Percentiles rank a stretch among this genome's conserved stretches.
phyloP scores from a whole-genome alignment of 2,888 invertebrate species.

The Sisyra terminalis region DNA sequence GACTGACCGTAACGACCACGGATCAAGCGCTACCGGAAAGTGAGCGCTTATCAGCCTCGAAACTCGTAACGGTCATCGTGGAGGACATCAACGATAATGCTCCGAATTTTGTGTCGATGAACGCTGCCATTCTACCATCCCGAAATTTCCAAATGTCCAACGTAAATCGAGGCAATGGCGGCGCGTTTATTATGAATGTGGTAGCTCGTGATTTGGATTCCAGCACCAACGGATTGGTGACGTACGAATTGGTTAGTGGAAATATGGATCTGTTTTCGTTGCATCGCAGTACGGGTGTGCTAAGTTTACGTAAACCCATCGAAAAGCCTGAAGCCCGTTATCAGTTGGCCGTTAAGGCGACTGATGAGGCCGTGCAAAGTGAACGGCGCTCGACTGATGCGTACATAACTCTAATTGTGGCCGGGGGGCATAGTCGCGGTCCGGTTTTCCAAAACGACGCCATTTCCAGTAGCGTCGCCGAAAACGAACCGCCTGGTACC shows the following conservation, averaged over 20 bases:
- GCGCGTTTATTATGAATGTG: conserved; percentile 58
- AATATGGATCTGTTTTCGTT: conserved; percentile 63
- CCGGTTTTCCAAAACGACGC: conserved; percentile 45
- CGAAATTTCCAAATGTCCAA: conserved; percentile 28
- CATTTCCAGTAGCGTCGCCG: conserved; percentile 64
- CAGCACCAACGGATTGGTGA: conserved; percentile 80
- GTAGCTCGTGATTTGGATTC: conserved; percentile 78
- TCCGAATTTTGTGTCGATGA: conserved; percentile 81
- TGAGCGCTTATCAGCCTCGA: conserved; percentile 67
- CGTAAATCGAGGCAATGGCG: conserved; percentile 34
- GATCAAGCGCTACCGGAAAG: conserved; percentile 68
- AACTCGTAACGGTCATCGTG: conserved; percentile 80
- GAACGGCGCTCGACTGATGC: conserved; percentile 78
- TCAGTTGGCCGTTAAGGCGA: conserved; percentile 71
- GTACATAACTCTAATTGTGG: conserved; percentile 66
- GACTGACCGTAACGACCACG: conserved; percentile 76
- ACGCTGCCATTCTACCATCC: conserved; percentile 65
- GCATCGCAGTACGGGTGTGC: conserved; percentile 63
- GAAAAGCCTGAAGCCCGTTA: conserved; percentile 54
- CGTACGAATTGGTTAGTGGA: conserved; percentile 71
- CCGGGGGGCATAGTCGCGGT: conserved; percentile 34
- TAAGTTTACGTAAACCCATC: conserved; percentile 44
- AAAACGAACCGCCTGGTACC: conserved; percentile 78
- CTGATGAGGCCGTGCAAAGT: conserved; percentile 80
- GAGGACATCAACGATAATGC: conserved; percentile 90